A percentile compares a stretch with the other conserved stretches of the same genome.
Conservation (phyloP, 1,140 invertebrate species). For the Mesaphorura yosii region DNA sequence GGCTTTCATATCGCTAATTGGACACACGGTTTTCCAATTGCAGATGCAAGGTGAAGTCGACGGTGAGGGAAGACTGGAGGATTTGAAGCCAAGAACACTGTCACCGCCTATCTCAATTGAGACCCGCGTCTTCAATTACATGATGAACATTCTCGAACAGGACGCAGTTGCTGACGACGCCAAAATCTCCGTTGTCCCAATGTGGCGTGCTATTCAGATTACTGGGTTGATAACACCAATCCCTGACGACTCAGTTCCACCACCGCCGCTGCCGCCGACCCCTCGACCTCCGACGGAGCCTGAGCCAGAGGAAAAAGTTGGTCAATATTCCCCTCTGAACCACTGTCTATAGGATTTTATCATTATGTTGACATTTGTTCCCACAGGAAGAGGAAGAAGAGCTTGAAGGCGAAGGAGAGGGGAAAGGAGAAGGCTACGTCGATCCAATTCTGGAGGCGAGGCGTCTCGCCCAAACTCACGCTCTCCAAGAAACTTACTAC, state of each 20-base stretch:
- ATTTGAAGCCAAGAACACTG: too few relatives aligned
- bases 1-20: too few relatives aligned
- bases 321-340: neutral
- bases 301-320: constrained; percentile 16
- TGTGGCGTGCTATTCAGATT: constrained; percentile 25
- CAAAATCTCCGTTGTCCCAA: constrained; percentile 12
- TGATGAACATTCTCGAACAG: neutral
- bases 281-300: constrained; percentile 29
- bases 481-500: constrained; percentile 13
- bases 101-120: too few relatives aligned
- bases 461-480: constrained; percentile 15
- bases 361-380: neutral
- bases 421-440: neutral
- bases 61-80: too few relatives aligned
- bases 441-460: constrained; percentile 12
- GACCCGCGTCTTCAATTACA: too few relatives aligned
- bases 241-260: constrained; percentile 26
- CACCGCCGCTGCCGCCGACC: constrained; percentile 25
- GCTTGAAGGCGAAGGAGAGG: neutral
- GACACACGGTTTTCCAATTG: too few relatives aligned
- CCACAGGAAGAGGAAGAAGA: neutral
- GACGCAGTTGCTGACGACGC: constrained; percentile 1
- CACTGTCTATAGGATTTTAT: neutral
- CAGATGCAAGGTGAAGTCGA: too few relatives aligned
- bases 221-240: constrained; percentile 22